A percentile compares a stretch with the other conserved stretches of the same genome.
Conservation (phyloP, 1,140 invertebrate species). For the Ips nitidus region DNA sequence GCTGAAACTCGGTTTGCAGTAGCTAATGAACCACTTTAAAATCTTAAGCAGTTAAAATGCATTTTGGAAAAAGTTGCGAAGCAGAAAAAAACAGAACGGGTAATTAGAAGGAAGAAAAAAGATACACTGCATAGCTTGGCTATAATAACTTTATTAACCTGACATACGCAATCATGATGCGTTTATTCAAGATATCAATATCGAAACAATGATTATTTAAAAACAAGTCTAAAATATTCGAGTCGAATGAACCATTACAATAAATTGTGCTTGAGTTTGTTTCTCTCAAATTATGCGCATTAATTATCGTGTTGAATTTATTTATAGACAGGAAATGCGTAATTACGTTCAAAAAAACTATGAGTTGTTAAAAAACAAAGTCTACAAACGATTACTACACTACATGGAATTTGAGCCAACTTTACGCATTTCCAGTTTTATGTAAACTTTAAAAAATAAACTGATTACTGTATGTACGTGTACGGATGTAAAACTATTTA, state of each 20-base stretch:
- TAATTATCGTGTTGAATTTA: background rate
- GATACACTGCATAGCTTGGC: background rate
- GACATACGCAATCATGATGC: slow-evolving; percentile 34
- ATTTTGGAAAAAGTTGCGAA: background rate
- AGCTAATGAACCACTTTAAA: too few relatives aligned
- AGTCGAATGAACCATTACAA: slow-evolving; percentile 30
- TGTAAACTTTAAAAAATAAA: too few relatives aligned
- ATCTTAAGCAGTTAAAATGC: too few relatives aligned
- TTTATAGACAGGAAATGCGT: slow-evolving; percentile 15
- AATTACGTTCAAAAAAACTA: background rate
- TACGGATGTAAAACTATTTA: too few relatives aligned
- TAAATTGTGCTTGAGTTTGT: background rate
- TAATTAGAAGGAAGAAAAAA: too few relatives aligned
- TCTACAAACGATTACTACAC: too few relatives aligned
- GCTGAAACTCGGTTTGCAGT: too few relatives aligned
- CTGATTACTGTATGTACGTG: too few relatives aligned
- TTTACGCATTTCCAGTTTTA: too few relatives aligned
- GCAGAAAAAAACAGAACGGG: background rate
- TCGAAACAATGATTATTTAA: slow-evolving; percentile 26
- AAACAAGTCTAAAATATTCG: slow-evolving; percentile 38
- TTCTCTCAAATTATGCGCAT: background rate
- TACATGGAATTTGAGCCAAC: too few relatives aligned
- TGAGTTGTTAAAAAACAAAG: too few relatives aligned
- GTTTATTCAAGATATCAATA: slow-evolving; percentile 20
- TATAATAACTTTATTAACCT: slow-evolving; percentile 27